Evolutionary conservation across 2,888 invertebrate genomes (phyloP).

Genomic region (Suillia variegata): DNA sequence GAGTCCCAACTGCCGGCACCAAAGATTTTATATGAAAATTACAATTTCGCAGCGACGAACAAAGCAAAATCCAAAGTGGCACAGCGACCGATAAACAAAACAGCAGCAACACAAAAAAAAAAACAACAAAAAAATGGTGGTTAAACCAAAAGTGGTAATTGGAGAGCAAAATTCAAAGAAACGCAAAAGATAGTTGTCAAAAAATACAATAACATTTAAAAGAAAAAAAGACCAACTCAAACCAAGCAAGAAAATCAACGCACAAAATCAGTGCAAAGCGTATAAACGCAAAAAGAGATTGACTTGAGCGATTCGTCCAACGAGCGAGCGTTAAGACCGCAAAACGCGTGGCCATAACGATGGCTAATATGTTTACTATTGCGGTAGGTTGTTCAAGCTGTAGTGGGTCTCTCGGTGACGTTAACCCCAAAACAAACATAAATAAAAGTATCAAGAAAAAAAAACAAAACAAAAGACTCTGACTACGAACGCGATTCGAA

Average conservation of each 20-base stretch:
- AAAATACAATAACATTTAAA: conserved; percentile 18
- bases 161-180: conserved; percentile 31
- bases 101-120: conserved; percentile 15
- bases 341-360: conserved; percentile 20
- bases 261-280: conserved; percentile 23
- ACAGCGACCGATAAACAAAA: too few relatives aligned
- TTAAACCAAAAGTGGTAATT: not conserved
- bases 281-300: conserved; percentile 18
- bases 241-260: conserved; percentile 31
- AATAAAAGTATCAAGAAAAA: conserved; percentile 45
- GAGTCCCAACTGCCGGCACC: conserved; percentile 35
- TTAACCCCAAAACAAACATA: conserved; percentile 28
- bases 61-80: conserved; percentile 26
- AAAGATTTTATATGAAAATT: conserved; percentile 55
- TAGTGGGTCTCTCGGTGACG: conserved; percentile 34
- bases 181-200: conserved; percentile 28
- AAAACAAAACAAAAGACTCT: too few relatives aligned
- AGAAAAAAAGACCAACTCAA: conserved; percentile 17
- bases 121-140: conserved; percentile 24
- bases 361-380: conserved; percentile 39
- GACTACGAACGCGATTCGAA: too few relatives aligned
- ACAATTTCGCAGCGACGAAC: too few relatives aligned
- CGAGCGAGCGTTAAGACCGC: not conserved
- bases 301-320: not conserved
- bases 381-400: conserved; percentile 42